Percentiles rank a stretch among this genome's conserved stretches.
Evolutionary conservation across 1,140 invertebrate genomes (phyloP).

Genomic region (Laupala kohalensis): DNA sequence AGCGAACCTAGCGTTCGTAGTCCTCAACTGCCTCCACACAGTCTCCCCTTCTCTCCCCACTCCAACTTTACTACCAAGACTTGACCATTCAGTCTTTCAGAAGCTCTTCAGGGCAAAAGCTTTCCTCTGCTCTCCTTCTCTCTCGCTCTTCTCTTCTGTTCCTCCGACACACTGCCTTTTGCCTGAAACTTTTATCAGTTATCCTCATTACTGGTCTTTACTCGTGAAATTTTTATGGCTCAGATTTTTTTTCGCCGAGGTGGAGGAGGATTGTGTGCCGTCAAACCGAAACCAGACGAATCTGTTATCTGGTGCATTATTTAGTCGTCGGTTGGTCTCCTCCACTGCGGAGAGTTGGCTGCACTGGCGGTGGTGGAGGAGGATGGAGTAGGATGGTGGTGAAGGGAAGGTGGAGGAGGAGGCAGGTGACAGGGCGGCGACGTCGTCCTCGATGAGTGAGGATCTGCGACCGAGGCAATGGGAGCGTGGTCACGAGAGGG

Average conservation of each 20-base stretch:
- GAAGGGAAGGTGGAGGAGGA: background rate
- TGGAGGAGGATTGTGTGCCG: conserved; percentile 12
- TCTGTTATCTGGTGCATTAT: conserved; percentile 15
- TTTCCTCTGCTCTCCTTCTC: background rate
- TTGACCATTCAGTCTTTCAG: background rate
- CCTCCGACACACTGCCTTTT: conserved; percentile 1
- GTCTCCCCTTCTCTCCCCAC: background rate
- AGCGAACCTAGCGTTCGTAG: no score
- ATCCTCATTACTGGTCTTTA: conserved; percentile 22
- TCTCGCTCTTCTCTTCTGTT: background rate
- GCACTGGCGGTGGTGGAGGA: no score
- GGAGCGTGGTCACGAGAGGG: no score
- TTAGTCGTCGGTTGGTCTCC: conserved; percentile 11
- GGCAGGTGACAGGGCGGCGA: background rate
- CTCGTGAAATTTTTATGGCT: conserved; percentile 21
- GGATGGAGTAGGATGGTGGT: no score
- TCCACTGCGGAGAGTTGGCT: background rate
- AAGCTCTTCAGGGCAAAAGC: background rate
- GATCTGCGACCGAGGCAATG: no score
- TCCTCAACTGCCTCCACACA: background rate
- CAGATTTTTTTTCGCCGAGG: conserved; percentile 16
- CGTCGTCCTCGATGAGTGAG: background rate
- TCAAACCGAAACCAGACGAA: conserved; percentile 16
- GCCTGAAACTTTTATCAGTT: conserved; percentile 22
- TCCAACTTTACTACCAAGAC: background rate